Conservation (phyloP, 2,888 invertebrate genomes). For the Metallyticus violacea region DNA sequence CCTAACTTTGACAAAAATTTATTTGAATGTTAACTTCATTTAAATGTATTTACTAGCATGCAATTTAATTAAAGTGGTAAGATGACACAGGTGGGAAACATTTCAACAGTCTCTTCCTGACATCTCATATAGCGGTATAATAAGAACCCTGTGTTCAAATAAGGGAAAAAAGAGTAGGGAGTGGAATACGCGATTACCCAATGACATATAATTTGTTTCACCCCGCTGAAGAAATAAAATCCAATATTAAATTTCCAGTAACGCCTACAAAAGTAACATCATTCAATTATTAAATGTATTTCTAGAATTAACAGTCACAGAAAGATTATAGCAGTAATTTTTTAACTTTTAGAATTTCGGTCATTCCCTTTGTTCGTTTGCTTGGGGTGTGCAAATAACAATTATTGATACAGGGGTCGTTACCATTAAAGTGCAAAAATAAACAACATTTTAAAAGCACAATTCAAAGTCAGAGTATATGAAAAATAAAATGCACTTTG, state of each 20-base stretch:
- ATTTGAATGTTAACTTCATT: too few relatives aligned
- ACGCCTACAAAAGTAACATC: too few relatives aligned
- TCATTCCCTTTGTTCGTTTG: not conserved
- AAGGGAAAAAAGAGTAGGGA: too few relatives aligned
- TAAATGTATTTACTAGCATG: too few relatives aligned
- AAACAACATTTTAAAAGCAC: not conserved
- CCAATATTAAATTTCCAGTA: not conserved
- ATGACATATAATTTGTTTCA: not conserved
- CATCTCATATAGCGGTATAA: too few relatives aligned
- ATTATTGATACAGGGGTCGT: too few relatives aligned
- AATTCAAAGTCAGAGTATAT: not conserved
- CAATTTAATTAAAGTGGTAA: too few relatives aligned
- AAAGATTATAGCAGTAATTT: not conserved
- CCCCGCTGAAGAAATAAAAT: not conserved
- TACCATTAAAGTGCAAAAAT: not conserved
- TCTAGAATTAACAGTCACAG: not conserved
- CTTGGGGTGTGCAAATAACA: too few relatives aligned
- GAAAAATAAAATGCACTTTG: not conserved
- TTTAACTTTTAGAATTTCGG: not conserved
- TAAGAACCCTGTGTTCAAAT: not conserved
- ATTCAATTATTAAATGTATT: not conserved
- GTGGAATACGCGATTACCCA: not conserved
- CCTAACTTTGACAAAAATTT: too few relatives aligned
- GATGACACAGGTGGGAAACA: too few relatives aligned
- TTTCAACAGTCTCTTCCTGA: too few relatives aligned